Evolutionary conservation across 2,888 invertebrate genomes (phyloP), one percentile per base, ranked within the genome.

Genomic region (Polyommatus icarus): DNA sequence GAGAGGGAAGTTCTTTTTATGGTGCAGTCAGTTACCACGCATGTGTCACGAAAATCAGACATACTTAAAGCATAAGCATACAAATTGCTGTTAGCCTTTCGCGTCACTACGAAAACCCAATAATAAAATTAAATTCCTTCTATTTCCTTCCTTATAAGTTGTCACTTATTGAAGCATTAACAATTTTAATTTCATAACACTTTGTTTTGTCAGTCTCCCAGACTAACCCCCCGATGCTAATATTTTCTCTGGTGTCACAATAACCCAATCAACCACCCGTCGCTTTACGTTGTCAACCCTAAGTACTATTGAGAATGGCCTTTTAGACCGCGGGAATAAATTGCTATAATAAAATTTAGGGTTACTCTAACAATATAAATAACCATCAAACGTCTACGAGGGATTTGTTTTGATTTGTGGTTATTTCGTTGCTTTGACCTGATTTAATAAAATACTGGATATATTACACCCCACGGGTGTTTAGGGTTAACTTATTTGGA

Each of bases 241-340:
- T 67, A 24, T 73, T 84, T 83, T 83, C 83, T 80, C 82, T 82
- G 82, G 83, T 79, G 80, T 77, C 78, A 93, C 92, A 93, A 93
- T 90, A 83, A 87, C 71, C 82, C 85, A 90, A 93, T 93, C 93
- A 91, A 83, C 91, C 90, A 87, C 93, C 92, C 91, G 89, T 82
- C 24, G 89, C 78, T 83, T 79, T 88, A 87, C 90, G 90, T 89
- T 86, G 89, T 88, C 91, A 91, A 87, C 89, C 85, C 87, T 84
- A 84, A 86, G 84, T 84, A 82, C 84, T 81, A 84, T 76, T 76
- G 71, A 77, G 80, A 83, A 80, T 81, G 81, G 78, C 57, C 77
- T 78, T 78, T 78, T 76, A 78, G 77, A 80, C 76, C 79, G 46
- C 76, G 80, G 79, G 79, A 79, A 76, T 77, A n/a, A 36, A 80